phyloP scores from a whole-genome alignment of 2,888 invertebrate genomes.

The Pteria penguin region DNA sequence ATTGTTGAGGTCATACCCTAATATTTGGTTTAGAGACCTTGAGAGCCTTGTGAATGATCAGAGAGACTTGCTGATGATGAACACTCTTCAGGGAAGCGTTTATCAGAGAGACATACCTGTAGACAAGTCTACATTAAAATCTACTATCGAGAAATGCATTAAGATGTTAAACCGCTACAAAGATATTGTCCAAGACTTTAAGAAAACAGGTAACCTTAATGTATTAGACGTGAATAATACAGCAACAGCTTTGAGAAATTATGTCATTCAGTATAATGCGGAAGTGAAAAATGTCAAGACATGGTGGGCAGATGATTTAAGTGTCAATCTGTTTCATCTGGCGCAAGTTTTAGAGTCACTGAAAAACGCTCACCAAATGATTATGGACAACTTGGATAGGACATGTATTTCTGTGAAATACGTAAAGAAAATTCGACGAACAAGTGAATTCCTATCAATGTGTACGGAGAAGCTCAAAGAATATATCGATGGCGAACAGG shows the following conservation, averaged over 20 bases:
- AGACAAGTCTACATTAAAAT: not conserved
- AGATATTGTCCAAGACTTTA: not conserved
- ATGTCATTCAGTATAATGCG: not conserved
- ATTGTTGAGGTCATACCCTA: not conserved
- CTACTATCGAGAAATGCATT: not conserved
- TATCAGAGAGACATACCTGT: not conserved
- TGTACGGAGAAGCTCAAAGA: not conserved
- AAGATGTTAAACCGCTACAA: not conserved
- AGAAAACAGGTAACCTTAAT: not conserved
- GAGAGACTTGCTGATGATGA: not conserved
- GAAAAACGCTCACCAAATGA: not conserved
- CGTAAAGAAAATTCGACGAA: not conserved
- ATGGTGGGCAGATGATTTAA: not conserved
- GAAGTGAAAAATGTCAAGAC: not conserved
- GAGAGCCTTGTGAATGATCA: too few relatives aligned
- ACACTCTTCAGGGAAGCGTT: not conserved
- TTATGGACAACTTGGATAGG: not conserved
- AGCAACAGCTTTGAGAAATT: not conserved
- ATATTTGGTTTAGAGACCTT: constrained; percentile 2
- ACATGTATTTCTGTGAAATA: constrained; percentile 4
- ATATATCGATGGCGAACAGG: not conserved
- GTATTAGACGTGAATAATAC: not conserved
- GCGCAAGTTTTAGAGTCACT: not conserved
- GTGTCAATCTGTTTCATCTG: not conserved
- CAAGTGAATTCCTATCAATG: not conserved